Evolutionary conservation across 2,113 vertebrate genomes (phyloP).

Genomic region (Osmerus eperlanus): DNA sequence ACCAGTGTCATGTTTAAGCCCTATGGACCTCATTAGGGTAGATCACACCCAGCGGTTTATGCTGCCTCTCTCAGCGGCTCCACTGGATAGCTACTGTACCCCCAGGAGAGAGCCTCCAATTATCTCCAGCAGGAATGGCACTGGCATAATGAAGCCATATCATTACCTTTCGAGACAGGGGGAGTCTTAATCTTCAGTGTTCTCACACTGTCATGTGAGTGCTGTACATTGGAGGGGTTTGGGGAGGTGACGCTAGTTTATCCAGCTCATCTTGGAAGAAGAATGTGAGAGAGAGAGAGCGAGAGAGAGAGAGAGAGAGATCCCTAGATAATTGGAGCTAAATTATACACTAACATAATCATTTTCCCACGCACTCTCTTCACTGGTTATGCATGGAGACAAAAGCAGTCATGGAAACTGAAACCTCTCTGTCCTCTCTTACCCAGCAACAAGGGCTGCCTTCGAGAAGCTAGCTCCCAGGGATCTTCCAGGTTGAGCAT

Average conservation of each 20-base stretch:
- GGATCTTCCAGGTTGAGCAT: too few species aligned
- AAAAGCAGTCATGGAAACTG: neutral
- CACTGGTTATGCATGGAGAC: neutral
- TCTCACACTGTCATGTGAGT: neutral
- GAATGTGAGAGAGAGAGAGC: too few species aligned
- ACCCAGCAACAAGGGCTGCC: neutral
- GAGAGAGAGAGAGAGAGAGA: too few species aligned
- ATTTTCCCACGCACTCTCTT: neutral
- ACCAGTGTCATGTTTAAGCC: slow-evolving; percentile 12
- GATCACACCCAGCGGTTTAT: slow-evolving; percentile 1
- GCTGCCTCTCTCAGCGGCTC: slow-evolving; percentile 4
- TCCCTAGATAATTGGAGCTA: neutral
- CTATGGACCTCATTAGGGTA: slow-evolving; percentile 23
- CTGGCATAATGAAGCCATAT: slow-evolving; percentile 15
- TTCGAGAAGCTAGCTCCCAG: too few species aligned
- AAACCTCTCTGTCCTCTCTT: neutral
- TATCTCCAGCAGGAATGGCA: slow-evolving; percentile 1
- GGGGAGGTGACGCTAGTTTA: slow-evolving; percentile 8
- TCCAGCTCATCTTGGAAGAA: neutral
- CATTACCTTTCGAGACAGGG: slow-evolving; percentile 12
- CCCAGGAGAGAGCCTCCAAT: slow-evolving; percentile 2
- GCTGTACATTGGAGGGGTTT: slow-evolving; percentile 1
- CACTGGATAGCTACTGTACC: slow-evolving; percentile 6
- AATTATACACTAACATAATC: neutral
- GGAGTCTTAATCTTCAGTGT: neutral